Evolutionary conservation across 2,888 invertebrate species (phyloP), one percentile per base, ranked within the genome.

Genomic region (Cenopis cana): DNA sequence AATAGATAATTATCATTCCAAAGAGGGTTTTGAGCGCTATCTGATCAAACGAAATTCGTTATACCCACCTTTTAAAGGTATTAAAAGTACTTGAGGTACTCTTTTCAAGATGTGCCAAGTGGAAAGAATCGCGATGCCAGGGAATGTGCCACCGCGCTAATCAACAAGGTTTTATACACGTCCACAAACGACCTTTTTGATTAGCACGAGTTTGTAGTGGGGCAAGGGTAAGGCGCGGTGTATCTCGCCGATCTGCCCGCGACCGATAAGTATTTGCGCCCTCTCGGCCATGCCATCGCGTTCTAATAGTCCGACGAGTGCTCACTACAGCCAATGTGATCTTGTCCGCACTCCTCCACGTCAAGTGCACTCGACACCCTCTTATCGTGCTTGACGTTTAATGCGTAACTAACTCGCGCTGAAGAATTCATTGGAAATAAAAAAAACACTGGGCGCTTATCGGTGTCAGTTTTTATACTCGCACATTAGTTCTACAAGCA

Each of bases 221-320:
- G 80, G 75, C 73, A 81, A 75, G 75, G 78, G 78, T 77, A 78
- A 82, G 81, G 83, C 87, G 85, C 85, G 82, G 78, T 83, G 77
- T 89, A 89, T 89, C 89, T 85, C 88, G 83, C 76, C 87, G 86
- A 89, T 89, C 89, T 86, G 85, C 82, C 79, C 84, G 78, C 81
- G 79, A 82, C 84, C 85, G 85, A 85, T 82, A 75, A 76, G 74
- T 74, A 55, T 67, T 61, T 84, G 80, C 72, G 76, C 80, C 77
- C 79, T 79, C 73, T 74, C 72, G 74, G 74, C 69, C 66, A 69
- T 80, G 77, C 81, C 82, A 84, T 85, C 85, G 84, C 76, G 83
- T 87, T 86, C 79, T 83, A 82, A 83, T 76, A 81, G 76, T 77
- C 78, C 80, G 79, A 77, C 78, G 79, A 82, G 81, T 77, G 78